Evolutionary conservation across 2,888 invertebrate genomes (phyloP).

Genomic region (Aspidiotus rigidus): DNA sequence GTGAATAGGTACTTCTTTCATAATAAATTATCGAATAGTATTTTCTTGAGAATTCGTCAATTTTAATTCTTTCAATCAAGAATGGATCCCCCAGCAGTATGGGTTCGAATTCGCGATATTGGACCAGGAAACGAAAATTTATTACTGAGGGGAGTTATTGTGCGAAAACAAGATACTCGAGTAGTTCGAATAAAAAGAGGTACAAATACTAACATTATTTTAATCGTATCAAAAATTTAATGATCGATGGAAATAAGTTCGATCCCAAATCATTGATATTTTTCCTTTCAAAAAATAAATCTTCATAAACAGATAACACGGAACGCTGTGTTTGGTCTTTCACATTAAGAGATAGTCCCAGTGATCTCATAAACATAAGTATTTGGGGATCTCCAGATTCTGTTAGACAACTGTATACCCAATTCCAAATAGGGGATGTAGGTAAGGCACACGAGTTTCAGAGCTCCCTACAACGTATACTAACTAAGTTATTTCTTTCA

Average conservation of each 20-base stretch:
- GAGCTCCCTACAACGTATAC: not conserved
- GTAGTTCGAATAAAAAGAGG: constrained; percentile 48
- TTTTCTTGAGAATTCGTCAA: no score
- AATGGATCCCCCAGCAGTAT: not conserved
- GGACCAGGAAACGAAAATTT: constrained; percentile 42
- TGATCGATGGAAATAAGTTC: no score
- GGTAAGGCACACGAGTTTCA: constrained; percentile 46
- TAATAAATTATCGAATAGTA: no score
- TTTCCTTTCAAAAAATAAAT: no score
- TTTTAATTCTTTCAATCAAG: no score
- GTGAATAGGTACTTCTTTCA: no score
- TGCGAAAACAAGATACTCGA: constrained; percentile 55
- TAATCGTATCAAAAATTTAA: no score
- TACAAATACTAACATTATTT: constrained; percentile 32
- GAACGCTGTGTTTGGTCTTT: constrained; percentile 64
- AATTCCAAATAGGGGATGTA: constrained; percentile 60
- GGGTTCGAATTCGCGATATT: constrained; percentile 36
- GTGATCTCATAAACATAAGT: constrained; percentile 63
- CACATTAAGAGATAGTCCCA: constrained; percentile 62
- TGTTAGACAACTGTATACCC: constrained; percentile 53
- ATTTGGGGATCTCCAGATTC: constrained; percentile 63
- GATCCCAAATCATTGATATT: no score
- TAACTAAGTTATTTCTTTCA: not conserved
- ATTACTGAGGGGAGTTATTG: constrained; percentile 50
- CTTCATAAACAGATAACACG: constrained; percentile 43